Base-by-base conservation (phyloP, 2,888 invertebrate genomes). In the Augiades crinisus region DNA sequence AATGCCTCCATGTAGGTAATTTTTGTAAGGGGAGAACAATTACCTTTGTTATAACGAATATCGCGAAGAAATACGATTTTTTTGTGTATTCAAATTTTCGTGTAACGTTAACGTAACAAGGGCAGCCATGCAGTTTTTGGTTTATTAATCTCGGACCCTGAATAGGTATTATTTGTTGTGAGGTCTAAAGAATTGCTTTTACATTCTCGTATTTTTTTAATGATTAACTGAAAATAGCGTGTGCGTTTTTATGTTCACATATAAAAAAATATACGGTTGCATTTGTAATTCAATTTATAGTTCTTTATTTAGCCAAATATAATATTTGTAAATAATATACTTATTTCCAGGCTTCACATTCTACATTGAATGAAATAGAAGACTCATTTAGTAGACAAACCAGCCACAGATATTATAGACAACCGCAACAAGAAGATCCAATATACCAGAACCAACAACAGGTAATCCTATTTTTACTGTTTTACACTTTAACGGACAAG, bases 371-470 rank as follows among this genome's bases (percentile, higher is more conserved):
- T 72, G 90, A 90, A 55, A 81, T 86, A 57, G 89, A 90, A 53
- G 88, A 88, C 45, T 88, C 88, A 57, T 87, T 90, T 56, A 90
- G 90, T 59, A 68, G 89, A 51, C 89, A 89, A 59, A 81, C 87
- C 6, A 90, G 90, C 62, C 81, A 90, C 62, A 79, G 86, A 55
- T 86, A 78, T 60, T 88, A 84, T 47, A 72, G 75, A 27, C 84
- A 84, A 44, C 77, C 72, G 34, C 74, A 74, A 54, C 78, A 75
- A 53, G 89, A 88, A 61, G 89, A 89, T 62, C 88, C 89, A 33
- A 89, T 90, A 52, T 89, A 89, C 59, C 89, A 90, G 61, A 89
- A 90, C 62, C 89, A 90, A 58, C 90, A 90, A 70, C 89, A 90
- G 78, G 89, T 89, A 62, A 3, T 3, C 10, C 3, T 19, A 4